Evolutionary conservation across 2,888 invertebrate genomes (phyloP), one percentile per base, ranked within the genome.

Genomic region (Xestoiulus laeticollis): DNA sequence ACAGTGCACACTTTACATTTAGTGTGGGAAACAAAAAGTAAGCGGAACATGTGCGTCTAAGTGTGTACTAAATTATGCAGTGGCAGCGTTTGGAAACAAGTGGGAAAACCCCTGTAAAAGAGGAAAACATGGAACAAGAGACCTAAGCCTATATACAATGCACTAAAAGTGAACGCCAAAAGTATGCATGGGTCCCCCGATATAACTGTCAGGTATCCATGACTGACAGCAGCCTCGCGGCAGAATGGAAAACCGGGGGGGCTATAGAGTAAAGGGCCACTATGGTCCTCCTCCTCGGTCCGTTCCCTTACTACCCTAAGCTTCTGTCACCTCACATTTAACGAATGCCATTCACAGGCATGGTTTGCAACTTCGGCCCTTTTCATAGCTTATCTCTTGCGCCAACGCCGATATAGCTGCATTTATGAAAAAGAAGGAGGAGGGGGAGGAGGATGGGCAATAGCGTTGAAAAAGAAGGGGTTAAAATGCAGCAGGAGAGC

Each of bases 361-460:
- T 19, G 22, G 59, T 59, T 59, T 59, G 19, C 59, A 59, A 6
- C 59, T 22, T 22, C 59, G 22, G 59, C 22, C 59, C 59, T 68
- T 68, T 68, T 68, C 59, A 68, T 68, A 22, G 59, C 59, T 68
- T 68, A 68, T 68, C 59, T 68, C 59, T 68, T 68, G 59, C 59
- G 59, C 59, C 59, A 68, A 68, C 10, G 59, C 22, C 59, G 59
- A 26, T 68, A 68, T 68, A 68, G 59, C 22, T 8, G 59, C 59
- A 68, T 68, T 68, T 68, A 68, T 68, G 59, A 22, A 68, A 68
- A 68, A n/a, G 59, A n/a, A 59, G 59, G 59, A 6, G 19, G n/a
- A 22, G n/a, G 59, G 59, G 59, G 5, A 19, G 22, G 22, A 22
- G 48, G 12, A 14, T 3, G 48, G 14, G 19, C 14, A 48, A 68